Base-by-base conservation (phyloP, 2,797 vertebrate genomes). In the Lepilemur ruficaudatus region DNA sequence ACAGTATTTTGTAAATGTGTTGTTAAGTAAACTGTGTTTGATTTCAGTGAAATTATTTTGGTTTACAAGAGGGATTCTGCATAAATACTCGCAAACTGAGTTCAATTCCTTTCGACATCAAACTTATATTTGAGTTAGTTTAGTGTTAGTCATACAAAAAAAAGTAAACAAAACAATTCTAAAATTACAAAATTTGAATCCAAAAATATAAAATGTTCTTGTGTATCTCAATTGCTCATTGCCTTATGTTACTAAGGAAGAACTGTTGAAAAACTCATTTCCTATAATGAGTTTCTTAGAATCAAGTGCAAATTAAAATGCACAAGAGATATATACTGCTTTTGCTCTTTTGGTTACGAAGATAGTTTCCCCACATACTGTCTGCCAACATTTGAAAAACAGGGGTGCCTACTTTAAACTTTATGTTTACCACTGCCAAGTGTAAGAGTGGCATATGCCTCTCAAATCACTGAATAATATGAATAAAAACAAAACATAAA, bases 21-120 rank as follows among this genome's bases (percentile, higher is more conserved):
- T 97, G 97, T 96, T 96, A 93, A 96, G 92, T 92, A 96, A 97
- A 97, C 91, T 90, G 75, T 84, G 72, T 67, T 89, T 98, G 91
- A 98, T 97, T 98, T 95, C 81, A 93, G 69, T 96, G 85, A 95
- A 96, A 97, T 97, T 92, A 97, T 97, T 98, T 97, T 95, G 61
- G 91, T 96, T 94, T 97, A 89, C 80, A 92, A 96, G 89, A 96
- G 46, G 35, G 48, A 88, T 79, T 97, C 61, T 94, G 28, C 67
- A 91, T 87, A 91, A 91, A 96, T 89, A 84, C 23, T 76, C 46
- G 76, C 38, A 93, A 90, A 90, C 70, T 22, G 30, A 89, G 79
- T 78, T 90, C 65, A 91, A 57, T 96, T 93, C 61, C 73, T 93
- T 95, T 88, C 72, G 94, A 70, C 55, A 92, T 94, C 91, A 97